Evolutionary conservation across 2,888 invertebrate species (phyloP).

Genomic region (Noctua fimbriata): DNA sequence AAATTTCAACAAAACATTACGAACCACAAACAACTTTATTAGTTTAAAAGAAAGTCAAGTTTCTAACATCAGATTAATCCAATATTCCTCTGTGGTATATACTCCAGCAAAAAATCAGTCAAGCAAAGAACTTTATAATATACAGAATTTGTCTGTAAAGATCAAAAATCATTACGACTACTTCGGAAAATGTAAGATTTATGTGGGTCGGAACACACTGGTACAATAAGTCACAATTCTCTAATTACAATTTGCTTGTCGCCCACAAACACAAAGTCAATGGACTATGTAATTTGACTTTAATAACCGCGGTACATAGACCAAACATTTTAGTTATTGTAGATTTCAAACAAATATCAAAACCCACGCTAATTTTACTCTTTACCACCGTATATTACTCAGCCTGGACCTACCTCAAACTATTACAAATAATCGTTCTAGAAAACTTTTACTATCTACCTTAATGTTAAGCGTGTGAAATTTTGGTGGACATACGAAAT

Average conservation of each 20-base stretch:
- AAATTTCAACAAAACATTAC: neutral
- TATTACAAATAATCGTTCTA: neutral
- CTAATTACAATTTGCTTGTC: neutral
- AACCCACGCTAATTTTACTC: conserved; percentile 1
- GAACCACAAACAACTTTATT: neutral
- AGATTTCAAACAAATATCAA: conserved; percentile 24
- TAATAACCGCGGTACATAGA: neutral
- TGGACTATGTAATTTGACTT: conserved; percentile 5
- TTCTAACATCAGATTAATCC: neutral
- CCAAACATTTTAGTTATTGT: neutral
- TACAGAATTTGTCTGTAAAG: neutral
- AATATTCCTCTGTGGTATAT: neutral
- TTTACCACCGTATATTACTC: neutral
- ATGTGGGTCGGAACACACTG: neutral
- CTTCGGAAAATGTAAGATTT: neutral
- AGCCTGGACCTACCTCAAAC: conserved; percentile 16
- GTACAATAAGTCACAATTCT: neutral
- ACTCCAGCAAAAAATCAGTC: neutral
- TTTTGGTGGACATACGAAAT: neutral
- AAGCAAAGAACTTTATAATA: neutral
- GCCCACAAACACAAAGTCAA: neutral
- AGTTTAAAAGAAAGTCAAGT: neutral
- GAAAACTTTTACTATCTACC: neutral
- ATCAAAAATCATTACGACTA: neutral
- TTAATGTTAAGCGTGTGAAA: neutral